Base-by-base conservation (phyloP, 2,797 vertebrate genomes). In the Poecilia picta region DNA sequence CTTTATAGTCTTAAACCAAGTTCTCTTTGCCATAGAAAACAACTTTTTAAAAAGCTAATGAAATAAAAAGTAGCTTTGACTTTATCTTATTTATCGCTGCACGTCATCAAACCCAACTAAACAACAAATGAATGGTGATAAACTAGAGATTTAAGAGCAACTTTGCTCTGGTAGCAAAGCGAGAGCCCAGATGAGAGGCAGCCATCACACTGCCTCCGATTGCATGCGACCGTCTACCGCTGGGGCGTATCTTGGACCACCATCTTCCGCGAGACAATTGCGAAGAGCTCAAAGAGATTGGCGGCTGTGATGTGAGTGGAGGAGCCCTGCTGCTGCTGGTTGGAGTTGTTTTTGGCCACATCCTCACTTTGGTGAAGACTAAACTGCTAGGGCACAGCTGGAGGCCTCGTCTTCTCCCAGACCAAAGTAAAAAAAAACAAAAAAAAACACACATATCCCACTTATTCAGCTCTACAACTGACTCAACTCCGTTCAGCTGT, bases 281-380 rank as follows among this genome's bases (percentile, higher is more conserved):
- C 78, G 59, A 75, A 39, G 81, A 82, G 86, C 92, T 93, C 92
- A 91, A 92, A 94, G 92, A 91, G 93, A 94, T 93, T 89, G 80
- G 84, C 79, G 76, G 73, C 88, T 90, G 79, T 90, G 90, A 94
- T 92, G 91, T 88, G 82, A 85, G 75, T 89, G 83, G 89, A 91
- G 93, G 89, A 93, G 88, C 49, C 86, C 82, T 74, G 89, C 89
- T 92, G 88, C 89, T 85, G 86, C 53, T 78, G 84, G 84, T 20
- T 88, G 81, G 78, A 94, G 91, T 91, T 94, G 90, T 88, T 91
- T 85, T 93, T 92, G 93, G 93, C 89, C 82, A 79, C 75, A 46
- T 81, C 79, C 81, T 82, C 84, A 85, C 78, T 89, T 70, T 84
- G 85, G 83, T 45, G 20, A 79, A 91, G 89, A 93, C 91, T 62